Percentiles rank a stretch among this genome's conserved stretches.
Conservation (phyloP, 2,113 vertebrate genomes). For the Heliornis fulica region DNA sequence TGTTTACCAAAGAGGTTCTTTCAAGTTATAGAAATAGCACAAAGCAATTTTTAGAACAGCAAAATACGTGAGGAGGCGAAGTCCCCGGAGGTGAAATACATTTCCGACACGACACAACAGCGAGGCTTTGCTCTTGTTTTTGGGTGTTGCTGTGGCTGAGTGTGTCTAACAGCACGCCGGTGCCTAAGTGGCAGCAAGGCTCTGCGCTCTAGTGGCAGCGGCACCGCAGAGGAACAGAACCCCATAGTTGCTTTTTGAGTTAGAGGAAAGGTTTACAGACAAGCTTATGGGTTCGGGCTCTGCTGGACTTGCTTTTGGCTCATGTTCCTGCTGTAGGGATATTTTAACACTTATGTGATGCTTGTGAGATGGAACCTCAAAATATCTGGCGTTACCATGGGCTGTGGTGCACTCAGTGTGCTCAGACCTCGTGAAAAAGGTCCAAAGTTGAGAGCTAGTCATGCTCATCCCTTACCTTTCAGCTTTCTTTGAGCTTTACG, state of each 20-base stretch:
- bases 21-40: constrained; percentile 32
- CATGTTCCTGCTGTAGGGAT: neutral
- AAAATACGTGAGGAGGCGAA: constrained; percentile 29
- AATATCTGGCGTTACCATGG: no score
- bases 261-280: neutral
- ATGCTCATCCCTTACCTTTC: neutral
- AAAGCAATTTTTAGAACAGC: constrained; percentile 37
- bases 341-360: neutral
- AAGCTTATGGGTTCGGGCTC: accelerated
- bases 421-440: neutral
- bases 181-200: neutral
- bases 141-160: neutral
- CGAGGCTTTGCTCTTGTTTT: neutral
- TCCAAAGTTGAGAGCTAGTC: neutral
- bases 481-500: neutral
- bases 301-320: neutral
- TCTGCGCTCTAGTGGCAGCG: neutral
- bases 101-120: neutral
- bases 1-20: constrained; percentile 24
- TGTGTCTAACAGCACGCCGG: neutral
- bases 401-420: neutral
- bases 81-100: constrained; percentile 7
- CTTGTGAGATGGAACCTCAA: neutral
- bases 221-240: neutral
- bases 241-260: neutral